A percentile compares a stretch with the other conserved stretches of the same genome.
These are phyloP conservation scores for Diplodus puntazzo DNA, from an alignment of 2,797 vertebrate genomes.

Conservation along the genomic window DNA sequence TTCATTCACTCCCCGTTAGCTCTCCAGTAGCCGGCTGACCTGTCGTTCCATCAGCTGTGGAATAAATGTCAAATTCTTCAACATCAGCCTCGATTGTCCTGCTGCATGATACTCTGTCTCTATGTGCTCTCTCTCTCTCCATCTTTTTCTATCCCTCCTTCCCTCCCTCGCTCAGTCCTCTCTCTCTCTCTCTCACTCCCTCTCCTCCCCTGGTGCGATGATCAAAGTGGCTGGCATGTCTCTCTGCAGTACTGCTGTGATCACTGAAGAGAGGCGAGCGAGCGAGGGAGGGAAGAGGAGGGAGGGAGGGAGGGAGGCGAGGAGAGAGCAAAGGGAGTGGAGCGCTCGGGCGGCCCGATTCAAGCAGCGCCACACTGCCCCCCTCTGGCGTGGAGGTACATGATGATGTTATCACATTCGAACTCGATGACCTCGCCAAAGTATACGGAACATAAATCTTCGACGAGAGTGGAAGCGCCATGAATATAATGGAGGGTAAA, in stretches of 20 bases:
- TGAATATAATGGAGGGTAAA: background rate
- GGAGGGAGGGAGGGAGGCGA: background rate
- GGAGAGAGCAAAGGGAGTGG: slow-evolving; percentile 43
- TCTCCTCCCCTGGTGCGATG: slow-evolving; percentile 66
- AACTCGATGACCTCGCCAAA: slow-evolving; percentile 39
- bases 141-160: background rate
- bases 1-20: slow-evolving; percentile 1
- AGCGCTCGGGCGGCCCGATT: slow-evolving; percentile 18
- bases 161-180: slow-evolving; percentile 5
- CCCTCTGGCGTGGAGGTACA: slow-evolving; percentile 70
- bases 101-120: slow-evolving; percentile 50
- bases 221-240: slow-evolving; percentile 80
- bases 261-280: slow-evolving; percentile 69
- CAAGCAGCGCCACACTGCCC: slow-evolving; percentile 57
- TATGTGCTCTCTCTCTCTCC: background rate
- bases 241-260: slow-evolving; percentile 79
- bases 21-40: slow-evolving; percentile 19
- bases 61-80: slow-evolving; percentile 54
- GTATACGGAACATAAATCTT: slow-evolving; percentile 9
- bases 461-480: background rate
- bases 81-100: slow-evolving; percentile 49
- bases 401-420: background rate
- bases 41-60: slow-evolving; percentile 26
- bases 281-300: background rate
- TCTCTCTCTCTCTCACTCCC: slow-evolving; percentile 23